These are phyloP conservation scores for Dromiciops gliroides DNA, from an alignment of 2,113 vertebrate species.

Conservation along the genomic window DNA sequence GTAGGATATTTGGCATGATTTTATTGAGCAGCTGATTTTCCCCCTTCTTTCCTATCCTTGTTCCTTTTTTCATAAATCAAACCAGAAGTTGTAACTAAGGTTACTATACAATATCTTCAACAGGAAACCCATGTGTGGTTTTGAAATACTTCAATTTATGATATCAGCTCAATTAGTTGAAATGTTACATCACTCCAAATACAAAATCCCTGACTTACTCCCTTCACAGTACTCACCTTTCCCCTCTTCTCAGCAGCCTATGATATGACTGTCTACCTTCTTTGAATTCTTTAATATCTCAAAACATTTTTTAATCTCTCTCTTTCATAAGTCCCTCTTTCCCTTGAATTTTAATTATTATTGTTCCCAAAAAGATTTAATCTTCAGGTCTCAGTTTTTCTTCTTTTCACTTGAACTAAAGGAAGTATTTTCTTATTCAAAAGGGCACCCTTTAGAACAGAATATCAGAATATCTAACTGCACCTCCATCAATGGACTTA, in stretches of 20 bases:
- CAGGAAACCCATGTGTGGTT: slow-evolving; percentile 8
- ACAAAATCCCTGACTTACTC: neutral
- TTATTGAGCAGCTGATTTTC: slow-evolving; percentile 11
- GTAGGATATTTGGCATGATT: neutral
- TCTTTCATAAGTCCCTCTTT: neutral
- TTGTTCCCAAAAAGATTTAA: neutral
- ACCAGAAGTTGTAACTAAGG: slow-evolving; percentile 18
- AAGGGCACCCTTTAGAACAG: neutral
- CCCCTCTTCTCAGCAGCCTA: neutral
- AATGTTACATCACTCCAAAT: slow-evolving; percentile 12
- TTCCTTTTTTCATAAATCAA: slow-evolving; percentile 39
- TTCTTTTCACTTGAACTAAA: neutral
- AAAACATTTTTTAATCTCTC: neutral
- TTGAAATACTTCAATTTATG: slow-evolving; percentile 21
- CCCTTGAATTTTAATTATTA: neutral
- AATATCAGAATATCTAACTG: neutral
- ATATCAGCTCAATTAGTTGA: slow-evolving; percentile 3
- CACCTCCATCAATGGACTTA: neutral
- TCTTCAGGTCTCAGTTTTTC: neutral
- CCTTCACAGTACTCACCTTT: neutral
- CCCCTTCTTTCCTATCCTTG: neutral
- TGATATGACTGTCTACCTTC: neutral
- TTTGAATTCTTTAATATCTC: neutral
- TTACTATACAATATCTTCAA: neutral
- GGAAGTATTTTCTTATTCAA: neutral